phyloP scores from a whole-genome alignment of 23 tunicate genomes.

The Halocynthia aurantium region DNA sequence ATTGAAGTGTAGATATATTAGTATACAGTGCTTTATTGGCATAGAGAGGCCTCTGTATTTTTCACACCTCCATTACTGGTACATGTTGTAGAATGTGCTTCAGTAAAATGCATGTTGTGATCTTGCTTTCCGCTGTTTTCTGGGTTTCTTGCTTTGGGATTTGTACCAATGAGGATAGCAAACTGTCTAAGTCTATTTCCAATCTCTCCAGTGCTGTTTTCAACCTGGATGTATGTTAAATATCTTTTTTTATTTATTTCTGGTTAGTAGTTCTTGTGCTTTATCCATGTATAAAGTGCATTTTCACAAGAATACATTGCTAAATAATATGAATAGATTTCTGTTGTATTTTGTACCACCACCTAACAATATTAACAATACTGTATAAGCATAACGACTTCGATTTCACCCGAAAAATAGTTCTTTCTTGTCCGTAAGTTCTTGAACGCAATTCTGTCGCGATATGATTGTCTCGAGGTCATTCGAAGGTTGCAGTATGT shows the following conservation, averaged over 20 bases:
- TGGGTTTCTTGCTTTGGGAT: conserved; percentile 79
- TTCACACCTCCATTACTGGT: conserved; percentile 46
- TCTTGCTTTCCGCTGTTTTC: conserved; percentile 40
- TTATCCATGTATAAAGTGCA: too few species aligned
- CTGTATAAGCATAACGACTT: not conserved
- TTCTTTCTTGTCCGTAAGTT: conserved; percentile 56
- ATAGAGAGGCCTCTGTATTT: not conserved
- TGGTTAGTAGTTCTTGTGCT: not conserved
- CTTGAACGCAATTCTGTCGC: conserved; percentile 61
- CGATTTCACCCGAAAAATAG: conserved; percentile 51
- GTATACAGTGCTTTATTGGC: not conserved
- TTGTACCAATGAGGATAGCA: conserved; percentile 69
- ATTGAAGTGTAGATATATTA: not conserved
- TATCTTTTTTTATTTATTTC: not conserved
- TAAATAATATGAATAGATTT: not conserved
- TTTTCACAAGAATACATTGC: not conserved
- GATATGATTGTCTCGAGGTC: conserved; percentile 61
- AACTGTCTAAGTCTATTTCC: conserved; percentile 65
- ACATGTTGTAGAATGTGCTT: conserved; percentile 64
- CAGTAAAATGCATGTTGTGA: conserved; percentile 50
- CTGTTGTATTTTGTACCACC: not conserved
- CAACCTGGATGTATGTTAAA: conserved; percentile 14
- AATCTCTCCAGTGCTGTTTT: conserved; percentile 53
- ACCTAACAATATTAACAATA: not conserved
- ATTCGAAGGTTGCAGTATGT: conserved; percentile 83